A percentile compares a stretch with the other conserved stretches of the same genome.
Evolutionary conservation across 2,113 vertebrate genomes (phyloP).

Genomic region (Irena cyanogastra): DNA sequence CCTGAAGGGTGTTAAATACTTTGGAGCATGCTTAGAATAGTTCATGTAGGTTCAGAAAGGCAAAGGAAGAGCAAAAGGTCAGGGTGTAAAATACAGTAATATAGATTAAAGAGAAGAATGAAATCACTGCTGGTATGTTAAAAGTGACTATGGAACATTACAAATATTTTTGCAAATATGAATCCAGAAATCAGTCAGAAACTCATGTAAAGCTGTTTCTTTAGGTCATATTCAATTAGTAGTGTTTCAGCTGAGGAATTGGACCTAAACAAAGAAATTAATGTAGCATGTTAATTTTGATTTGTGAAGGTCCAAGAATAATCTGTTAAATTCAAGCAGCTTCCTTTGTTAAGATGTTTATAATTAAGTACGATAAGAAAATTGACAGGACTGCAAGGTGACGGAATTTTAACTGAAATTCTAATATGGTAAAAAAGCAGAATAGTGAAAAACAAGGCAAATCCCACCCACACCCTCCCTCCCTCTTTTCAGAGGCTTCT

Average conservation of each 20-base stretch:
- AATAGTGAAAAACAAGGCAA: neutral
- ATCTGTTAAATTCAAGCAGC: neutral
- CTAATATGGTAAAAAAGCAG: neutral
- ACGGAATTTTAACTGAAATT: neutral
- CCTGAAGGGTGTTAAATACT: neutral
- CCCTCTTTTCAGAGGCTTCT: neutral
- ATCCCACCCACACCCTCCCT: neutral
- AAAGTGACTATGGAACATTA: neutral
- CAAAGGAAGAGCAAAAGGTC: slow-evolving; percentile 2
- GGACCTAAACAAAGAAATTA: slow-evolving; percentile 5
- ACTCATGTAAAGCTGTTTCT: neutral
- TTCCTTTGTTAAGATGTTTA: neutral
- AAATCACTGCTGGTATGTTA: neutral
- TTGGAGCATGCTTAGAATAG: neutral
- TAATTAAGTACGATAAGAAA: neutral
- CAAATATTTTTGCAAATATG: slow-evolving; percentile 12
- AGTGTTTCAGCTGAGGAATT: neutral
- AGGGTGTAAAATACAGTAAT: neutral
- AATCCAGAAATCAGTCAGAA: slow-evolving; percentile 26
- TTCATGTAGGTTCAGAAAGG: neutral
- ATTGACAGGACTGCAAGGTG: neutral
- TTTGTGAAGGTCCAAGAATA: neutral
- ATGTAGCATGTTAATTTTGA: neutral
- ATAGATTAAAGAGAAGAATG: neutral
- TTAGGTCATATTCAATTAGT: neutral